Base-by-base conservation (phyloP, 2,797 vertebrate species). In the Darevskia nairensis region DNA sequence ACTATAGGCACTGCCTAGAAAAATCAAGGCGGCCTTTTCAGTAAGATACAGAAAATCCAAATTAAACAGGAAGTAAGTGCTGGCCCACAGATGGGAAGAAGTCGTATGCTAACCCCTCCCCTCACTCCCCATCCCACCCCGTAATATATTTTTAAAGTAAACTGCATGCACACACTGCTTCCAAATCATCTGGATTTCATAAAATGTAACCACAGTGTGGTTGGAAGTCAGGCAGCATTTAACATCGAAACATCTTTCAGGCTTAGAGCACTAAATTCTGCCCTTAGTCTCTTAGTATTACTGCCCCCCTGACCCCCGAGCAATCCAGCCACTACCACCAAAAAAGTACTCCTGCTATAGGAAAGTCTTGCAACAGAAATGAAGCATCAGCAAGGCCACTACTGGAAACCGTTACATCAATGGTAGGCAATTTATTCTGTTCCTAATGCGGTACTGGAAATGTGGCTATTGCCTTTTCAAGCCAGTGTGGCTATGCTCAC, bases 171-270 rank as follows among this genome's bases (percentile, higher is more conserved):
- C 93, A 93, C 29, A 19, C 89, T 72, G 91, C 92, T 94, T 95
- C 96, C 95, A 96, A 94, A 94, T 95, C 97, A 96, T 97, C 97
- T 97, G 97, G 97, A 95, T 96, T 95, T 95, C 95, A 96, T 96
- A 95, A 96, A 94, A 89, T 85, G 72, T 90, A 95, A 94, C 96
- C 95, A n/a, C 96, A 94, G 69, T 80, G 93, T 92, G 94, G 95
- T 90, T 92, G 90, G 92, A 89, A 94, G 91, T 91, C 86, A 91
- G 95, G 91, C 93, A 96, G 87, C 92, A 91, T 95, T 95, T 86
- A 94, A 94, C 93, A 95, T 92, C 94, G 94, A 93, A 96, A 95
- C 89, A 90, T 78, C 81, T 95, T 90, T 92, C 92, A 90, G 95
- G 84, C 95, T 93, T 93, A 92, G 17, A 92, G 91, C 78, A 93